Evolutionary conservation across 2,113 vertebrate species (phyloP).

Genomic region (Dasyurus viverrinus): DNA sequence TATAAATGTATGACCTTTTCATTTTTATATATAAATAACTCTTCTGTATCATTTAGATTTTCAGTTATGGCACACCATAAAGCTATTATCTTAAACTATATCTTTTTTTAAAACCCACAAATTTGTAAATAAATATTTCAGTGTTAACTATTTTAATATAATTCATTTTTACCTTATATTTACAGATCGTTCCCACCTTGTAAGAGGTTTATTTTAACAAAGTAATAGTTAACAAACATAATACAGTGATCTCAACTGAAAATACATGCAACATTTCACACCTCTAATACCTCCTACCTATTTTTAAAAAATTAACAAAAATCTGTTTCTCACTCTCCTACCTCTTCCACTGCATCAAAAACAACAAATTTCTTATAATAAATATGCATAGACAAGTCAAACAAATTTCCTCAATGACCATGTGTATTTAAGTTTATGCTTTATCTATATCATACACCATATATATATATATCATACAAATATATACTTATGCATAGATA

Average conservation of each 20-base stretch:
- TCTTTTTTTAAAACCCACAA: background rate
- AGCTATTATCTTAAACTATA: background rate
- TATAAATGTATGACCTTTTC: background rate
- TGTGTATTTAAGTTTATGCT: background rate
- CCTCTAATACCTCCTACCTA: background rate
- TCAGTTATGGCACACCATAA: background rate
- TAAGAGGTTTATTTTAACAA: background rate
- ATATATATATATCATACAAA: background rate
- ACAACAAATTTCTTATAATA: background rate
- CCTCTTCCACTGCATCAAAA: background rate
- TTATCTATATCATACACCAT: background rate
- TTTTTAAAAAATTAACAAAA: background rate
- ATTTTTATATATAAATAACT: background rate
- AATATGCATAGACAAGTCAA: background rate
- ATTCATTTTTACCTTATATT: background rate
- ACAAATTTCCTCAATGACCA: background rate
- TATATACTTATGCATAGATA: no score
- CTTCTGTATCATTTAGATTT: background rate
- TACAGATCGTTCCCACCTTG: background rate
- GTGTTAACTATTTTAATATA: background rate
- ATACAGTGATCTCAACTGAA: background rate
- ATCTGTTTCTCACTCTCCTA: background rate
- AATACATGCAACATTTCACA: background rate
- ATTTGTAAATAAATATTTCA: background rate
- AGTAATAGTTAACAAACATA: background rate